Evolutionary conservation across 2,113 vertebrate species (phyloP).

Genomic region (Pleuronectes platessa): DNA sequence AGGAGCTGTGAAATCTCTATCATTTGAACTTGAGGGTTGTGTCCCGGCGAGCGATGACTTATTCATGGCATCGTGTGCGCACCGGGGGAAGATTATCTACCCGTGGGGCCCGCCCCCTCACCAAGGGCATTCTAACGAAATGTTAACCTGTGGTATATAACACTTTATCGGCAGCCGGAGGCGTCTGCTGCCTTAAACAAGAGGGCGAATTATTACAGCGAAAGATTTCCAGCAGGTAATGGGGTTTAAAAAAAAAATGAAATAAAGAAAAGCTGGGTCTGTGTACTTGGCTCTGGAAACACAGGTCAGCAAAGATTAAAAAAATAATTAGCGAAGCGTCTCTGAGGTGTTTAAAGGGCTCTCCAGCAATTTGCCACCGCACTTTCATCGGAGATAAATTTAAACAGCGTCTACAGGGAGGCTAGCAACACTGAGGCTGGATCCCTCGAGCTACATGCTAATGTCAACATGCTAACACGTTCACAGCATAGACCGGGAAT

Average conservation of each 20-base stretch:
- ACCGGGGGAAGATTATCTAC: slow-evolving; percentile 65
- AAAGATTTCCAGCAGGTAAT: slow-evolving; percentile 1
- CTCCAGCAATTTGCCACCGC: no score
- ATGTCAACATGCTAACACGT: no score
- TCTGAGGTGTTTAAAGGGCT: no score
- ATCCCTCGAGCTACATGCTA: no score
- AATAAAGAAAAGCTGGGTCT: neutral
- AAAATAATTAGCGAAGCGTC: neutral
- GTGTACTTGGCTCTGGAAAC: neutral
- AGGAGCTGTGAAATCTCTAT: slow-evolving; percentile 64
- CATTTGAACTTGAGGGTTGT: slow-evolving; percentile 67
- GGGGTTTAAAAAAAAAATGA: neutral
- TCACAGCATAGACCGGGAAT: no score
- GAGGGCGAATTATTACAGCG: slow-evolving; percentile 1
- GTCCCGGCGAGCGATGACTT: slow-evolving; percentile 72
- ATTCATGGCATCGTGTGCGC: slow-evolving; percentile 62
- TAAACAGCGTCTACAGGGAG: no score
- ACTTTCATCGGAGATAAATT: no score
- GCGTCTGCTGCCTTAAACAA: slow-evolving; percentile 37
- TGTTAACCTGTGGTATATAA: slow-evolving; percentile 38
- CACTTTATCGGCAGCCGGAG: slow-evolving; percentile 14
- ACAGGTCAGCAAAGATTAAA: neutral
- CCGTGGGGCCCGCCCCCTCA: slow-evolving; percentile 37
- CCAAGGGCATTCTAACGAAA: slow-evolving; percentile 65
- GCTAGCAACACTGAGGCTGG: no score